Conservation (phyloP, 2,888 invertebrate genomes). For the Lagria hirta region DNA sequence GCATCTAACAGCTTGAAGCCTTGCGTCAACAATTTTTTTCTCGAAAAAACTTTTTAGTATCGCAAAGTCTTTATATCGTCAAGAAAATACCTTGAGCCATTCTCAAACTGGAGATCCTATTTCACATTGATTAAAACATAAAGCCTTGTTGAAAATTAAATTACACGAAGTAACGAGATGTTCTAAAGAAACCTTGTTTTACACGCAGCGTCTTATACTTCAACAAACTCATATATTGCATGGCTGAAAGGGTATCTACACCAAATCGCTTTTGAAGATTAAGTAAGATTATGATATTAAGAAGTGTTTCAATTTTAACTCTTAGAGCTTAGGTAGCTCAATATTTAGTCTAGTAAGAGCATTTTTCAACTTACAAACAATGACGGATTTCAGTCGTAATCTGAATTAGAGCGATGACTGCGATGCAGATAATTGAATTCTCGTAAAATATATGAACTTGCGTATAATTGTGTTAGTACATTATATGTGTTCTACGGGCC, state of each 20-base stretch:
- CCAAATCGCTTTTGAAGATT: conserved; percentile 21
- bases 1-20: no score
- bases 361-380: no score
- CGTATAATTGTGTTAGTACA: no score
- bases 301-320: conserved; percentile 11
- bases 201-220: conserved; percentile 25
- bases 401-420: no score
- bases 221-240: conserved; percentile 25
- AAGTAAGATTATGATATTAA: conserved; percentile 18
- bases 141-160: conserved; percentile 45
- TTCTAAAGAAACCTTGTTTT: conserved; percentile 24
- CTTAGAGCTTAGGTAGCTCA: conserved; percentile 10
- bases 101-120: conserved; percentile 34
- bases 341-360: no score
- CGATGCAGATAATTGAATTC: no score
- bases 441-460: no score
- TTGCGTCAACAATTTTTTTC: no score
- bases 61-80: conserved; percentile 22
- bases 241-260: conserved; percentile 23
- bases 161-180: conserved; percentile 40
- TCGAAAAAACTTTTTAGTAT: no score
- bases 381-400: no score
- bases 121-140: conserved; percentile 45
- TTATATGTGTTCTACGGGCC: no score
- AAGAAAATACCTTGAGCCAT: conserved; percentile 26